phyloP scores from a whole-genome alignment of 2,113 vertebrate genomes.

The Bothrops jararaca region DNA sequence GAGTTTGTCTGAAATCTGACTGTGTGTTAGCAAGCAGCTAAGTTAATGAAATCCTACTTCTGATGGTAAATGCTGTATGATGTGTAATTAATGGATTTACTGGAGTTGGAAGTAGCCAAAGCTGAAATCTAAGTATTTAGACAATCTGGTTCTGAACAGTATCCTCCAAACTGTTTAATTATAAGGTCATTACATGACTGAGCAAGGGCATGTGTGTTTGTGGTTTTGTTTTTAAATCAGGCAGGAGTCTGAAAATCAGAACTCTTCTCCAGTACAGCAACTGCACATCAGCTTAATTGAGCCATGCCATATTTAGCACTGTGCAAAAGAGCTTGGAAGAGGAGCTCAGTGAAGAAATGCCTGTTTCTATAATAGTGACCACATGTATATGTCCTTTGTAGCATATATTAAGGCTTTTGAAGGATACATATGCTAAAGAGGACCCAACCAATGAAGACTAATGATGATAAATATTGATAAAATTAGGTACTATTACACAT shows the following conservation, averaged over 20 bases:
- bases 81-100: conserved; percentile 67
- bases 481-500: fast-evolving
- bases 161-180: conserved; percentile 49
- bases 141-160: conserved; percentile 36
- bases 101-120: conserved; percentile 59
- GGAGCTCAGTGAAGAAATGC: neutral
- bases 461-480: neutral
- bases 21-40: conserved; percentile 10
- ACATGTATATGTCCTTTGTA: neutral
- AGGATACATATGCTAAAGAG: neutral
- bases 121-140: conserved; percentile 54
- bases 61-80: conserved; percentile 57
- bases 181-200: conserved; percentile 45
- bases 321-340: neutral
- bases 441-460: neutral
- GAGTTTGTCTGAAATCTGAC: conserved; percentile 26
- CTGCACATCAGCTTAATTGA: fast-evolving
- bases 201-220: fast-evolving
- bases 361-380: neutral
- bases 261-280: fast-evolving
- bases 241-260: neutral
- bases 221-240: neutral
- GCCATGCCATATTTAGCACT: neutral
- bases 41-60: conserved; percentile 62
- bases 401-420: neutral